Evolutionary conservation across 37 sponge, comb jelly and placozoan genomes (phyloP).

Genomic region (Chondrilla cf. caribensis): DNA sequence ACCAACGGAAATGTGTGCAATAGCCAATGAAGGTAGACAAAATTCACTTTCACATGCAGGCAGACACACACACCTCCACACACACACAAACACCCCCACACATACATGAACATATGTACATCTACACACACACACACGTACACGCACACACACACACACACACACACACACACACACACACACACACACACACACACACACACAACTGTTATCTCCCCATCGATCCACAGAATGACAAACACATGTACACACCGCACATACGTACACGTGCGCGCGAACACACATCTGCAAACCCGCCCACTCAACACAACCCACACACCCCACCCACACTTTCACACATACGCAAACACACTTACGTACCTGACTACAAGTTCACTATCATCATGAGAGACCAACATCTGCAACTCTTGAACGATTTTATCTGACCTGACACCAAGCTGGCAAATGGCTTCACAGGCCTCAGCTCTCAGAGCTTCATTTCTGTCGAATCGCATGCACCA

Average conservation of each 20-base stretch:
- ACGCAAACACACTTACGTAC: constrained; percentile 11
- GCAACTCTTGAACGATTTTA: constrained; percentile 33
- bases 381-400: constrained; percentile 53
- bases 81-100: constrained; percentile 8
- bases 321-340: constrained; percentile 1
- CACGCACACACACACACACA: neutral
- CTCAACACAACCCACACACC: constrained; percentile 10
- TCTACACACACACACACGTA: constrained; percentile 2
- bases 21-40: neutral
- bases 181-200: constrained; percentile 28
- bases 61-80: neutral
- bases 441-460: constrained; percentile 65
- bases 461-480: constrained; percentile 56
- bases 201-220: neutral
- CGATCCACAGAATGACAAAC: neutral
- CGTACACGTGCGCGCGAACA: neutral
- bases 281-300: neutral
- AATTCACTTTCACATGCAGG: neutral
- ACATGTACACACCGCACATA: neutral
- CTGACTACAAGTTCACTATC: constrained; percentile 56
- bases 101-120: neutral
- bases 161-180: constrained; percentile 19
- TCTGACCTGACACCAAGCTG: constrained; percentile 40
- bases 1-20: constrained; percentile 23
- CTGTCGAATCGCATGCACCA: constrained; percentile 82